A percentile compares a stretch with the other conserved stretches of the same genome.
Conservation (phyloP, 2,113 vertebrate genomes). For the Spizaetus ornatus region DNA sequence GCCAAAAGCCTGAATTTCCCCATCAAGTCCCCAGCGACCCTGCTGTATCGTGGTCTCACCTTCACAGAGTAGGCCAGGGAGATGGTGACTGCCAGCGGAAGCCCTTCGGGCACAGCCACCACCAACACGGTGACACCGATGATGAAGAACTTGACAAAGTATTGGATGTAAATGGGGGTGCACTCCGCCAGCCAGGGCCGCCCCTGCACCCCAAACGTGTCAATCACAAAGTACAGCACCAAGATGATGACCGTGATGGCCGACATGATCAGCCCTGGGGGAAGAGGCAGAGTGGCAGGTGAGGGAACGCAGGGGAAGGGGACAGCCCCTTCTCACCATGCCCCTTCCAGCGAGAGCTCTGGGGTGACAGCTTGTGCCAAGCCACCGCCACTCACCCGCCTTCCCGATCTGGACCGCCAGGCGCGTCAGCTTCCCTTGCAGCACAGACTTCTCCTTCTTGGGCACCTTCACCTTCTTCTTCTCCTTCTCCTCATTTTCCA, state of each 20-base stretch:
- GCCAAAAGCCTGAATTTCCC: too few species aligned
- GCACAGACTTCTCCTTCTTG: slow-evolving; percentile 97
- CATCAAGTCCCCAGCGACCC: fast-evolving
- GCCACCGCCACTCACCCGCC: slow-evolving; percentile 77
- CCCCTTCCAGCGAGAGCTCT: neutral
- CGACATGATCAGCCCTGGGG: slow-evolving; percentile 92
- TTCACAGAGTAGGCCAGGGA: slow-evolving; percentile 96
- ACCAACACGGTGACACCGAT: slow-evolving; percentile 95
- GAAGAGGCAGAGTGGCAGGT: slow-evolving; percentile 36
- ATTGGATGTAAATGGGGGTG: slow-evolving; percentile 94
- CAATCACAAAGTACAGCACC: slow-evolving; percentile 91
- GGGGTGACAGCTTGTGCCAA: neutral
- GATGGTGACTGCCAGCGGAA: slow-evolving; percentile 94
- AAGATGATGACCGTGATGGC: slow-evolving; percentile 92
- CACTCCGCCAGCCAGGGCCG: slow-evolving; percentile 85
- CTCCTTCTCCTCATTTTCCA: slow-evolving; percentile 88
- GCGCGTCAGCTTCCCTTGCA: slow-evolving; percentile 94
- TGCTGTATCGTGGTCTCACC: slow-evolving; percentile 57
- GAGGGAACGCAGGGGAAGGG: neutral
- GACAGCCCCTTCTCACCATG: neutral
- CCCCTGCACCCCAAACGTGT: slow-evolving; percentile 85
- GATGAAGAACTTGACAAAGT: slow-evolving; percentile 99
- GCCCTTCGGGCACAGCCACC: slow-evolving; percentile 94
- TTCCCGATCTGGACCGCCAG: slow-evolving; percentile 96
- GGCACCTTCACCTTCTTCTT: slow-evolving; percentile 85